Evolutionary conservation across 1,140 invertebrate genomes (phyloP).

Genomic region (Cephus cinctus): DNA sequence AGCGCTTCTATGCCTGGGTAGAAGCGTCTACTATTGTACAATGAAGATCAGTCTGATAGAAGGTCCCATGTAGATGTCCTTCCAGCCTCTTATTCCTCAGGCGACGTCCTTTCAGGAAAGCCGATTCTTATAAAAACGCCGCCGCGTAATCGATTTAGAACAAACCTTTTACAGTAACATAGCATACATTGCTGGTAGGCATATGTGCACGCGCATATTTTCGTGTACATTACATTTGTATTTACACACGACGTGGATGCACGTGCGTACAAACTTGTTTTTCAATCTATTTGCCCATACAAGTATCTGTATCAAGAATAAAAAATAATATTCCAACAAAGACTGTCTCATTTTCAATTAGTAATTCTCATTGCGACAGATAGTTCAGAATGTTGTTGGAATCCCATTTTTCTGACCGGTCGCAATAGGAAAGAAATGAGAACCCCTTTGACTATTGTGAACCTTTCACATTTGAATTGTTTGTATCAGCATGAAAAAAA

Average conservation of each 20-base stretch:
- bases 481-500: too few species aligned
- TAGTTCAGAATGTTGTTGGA: too few species aligned
- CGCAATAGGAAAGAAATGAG: too few species aligned
- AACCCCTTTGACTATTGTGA: too few species aligned
- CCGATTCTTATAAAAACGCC: constrained; percentile 31
- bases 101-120: constrained; percentile 23
- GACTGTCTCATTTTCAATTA: too few species aligned
- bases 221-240: constrained; percentile 17
- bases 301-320: constrained; percentile 16
- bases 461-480: too few species aligned
- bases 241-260: constrained; percentile 17
- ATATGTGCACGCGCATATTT: constrained; percentile 13
- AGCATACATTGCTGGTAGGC: constrained; percentile 17
- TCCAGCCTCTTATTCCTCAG: too few species aligned
- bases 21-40: constrained; percentile 83
- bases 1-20: constrained; percentile 69
- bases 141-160: constrained; percentile 33
- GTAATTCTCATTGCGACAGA: too few species aligned
- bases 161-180: constrained; percentile 30
- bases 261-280: constrained; percentile 19
- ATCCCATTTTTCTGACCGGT: too few species aligned
- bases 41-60: constrained; percentile 89
- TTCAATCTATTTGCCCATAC: constrained; percentile 12
- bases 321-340: constrained; percentile 1
- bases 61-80: constrained; percentile 77